Conservation (phyloP, 2,113 vertebrate species). For the Catharus fuscescens region DNA sequence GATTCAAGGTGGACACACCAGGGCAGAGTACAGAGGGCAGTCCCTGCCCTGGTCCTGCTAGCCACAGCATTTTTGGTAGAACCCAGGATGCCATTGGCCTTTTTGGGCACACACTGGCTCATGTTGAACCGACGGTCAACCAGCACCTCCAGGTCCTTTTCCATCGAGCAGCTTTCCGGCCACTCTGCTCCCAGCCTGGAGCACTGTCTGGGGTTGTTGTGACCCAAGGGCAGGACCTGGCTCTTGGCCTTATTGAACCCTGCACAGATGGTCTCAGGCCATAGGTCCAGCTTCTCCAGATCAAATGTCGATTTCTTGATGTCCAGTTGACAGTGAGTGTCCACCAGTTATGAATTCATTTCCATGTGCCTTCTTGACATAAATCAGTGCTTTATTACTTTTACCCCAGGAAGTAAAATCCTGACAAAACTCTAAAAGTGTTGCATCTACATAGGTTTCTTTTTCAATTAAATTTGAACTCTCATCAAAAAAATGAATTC, state of each 20-base stretch:
- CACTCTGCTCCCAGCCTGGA: not conserved
- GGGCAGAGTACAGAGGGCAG: not conserved
- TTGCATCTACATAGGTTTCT: not conserved
- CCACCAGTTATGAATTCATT: not conserved
- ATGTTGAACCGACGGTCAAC: rapidly evolving
- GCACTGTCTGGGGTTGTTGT: not conserved
- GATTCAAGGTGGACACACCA: not conserved
- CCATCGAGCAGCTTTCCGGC: not conserved
- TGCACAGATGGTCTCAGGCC: rapidly evolving
- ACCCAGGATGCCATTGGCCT: not conserved
- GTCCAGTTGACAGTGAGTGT: not conserved
- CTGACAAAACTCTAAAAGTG: not conserved
- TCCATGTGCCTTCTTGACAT: not conserved
- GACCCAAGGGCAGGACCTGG: not conserved
- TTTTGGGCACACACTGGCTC: not conserved
- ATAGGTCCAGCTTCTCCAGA: rapidly evolving
- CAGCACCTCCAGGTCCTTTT: not conserved
- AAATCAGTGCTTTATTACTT: not conserved
- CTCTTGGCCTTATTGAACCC: not conserved
- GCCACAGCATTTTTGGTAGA: not conserved
- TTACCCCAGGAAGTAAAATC: not conserved
- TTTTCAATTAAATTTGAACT: constrained; percentile 8
- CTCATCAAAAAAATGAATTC: not conserved
- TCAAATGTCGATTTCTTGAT: rapidly evolving
- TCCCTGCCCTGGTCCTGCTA: not conserved